Base-by-base conservation (phyloP, 2,113 vertebrate genomes). In the Ophiodon elongatus region DNA sequence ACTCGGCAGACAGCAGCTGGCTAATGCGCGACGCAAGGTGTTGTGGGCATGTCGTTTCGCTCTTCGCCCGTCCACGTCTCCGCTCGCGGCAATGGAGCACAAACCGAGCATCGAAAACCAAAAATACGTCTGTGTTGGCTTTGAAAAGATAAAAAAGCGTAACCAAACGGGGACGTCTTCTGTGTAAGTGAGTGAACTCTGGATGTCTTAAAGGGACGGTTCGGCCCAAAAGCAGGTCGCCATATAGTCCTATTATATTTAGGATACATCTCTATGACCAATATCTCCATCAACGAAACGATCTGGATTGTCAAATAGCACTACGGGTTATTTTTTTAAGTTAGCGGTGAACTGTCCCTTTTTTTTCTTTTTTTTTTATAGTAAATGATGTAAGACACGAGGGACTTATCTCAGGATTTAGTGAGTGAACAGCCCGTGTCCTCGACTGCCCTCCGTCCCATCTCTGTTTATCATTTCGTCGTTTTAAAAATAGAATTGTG, bases 1-100 rank as follows among this genome's bases (percentile, higher is more conserved):
- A n/a, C 73, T 83, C 76, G 29, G 7, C 25, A 4, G 47, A 37
- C 57, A 75, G 77, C 84, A 84, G 82, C 76, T 84, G 84, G 79
- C 77, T 8, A 52, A 73, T 63, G 73, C 37, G 35, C 43, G 65
- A 64, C 23, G 10, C 62, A 66, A 86, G 72, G 82, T 75, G 85
- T 35, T 31, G 8, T 35, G 37, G 10, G 59, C 72, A 80, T 71
- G 27, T 80, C 21, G 45, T 56, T 27, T 65, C 2, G 13, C 67
- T 54, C n/a, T 15, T 39, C 8, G 8, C 43, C 47, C n/a, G 52
- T 66, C 37, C 1, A 33, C 5, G 80, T 66, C 27, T 17, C 5
- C 8, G 9, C 19, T 69, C 19, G 8, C 9, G 2, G 0, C 21
- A 14, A 63, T 6, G n/a, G n/a, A n/a, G n/a, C n/a, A n/a, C n/a